Conservation (phyloP, 2,797 vertebrate species). For the Lacerta agilis region DNA sequence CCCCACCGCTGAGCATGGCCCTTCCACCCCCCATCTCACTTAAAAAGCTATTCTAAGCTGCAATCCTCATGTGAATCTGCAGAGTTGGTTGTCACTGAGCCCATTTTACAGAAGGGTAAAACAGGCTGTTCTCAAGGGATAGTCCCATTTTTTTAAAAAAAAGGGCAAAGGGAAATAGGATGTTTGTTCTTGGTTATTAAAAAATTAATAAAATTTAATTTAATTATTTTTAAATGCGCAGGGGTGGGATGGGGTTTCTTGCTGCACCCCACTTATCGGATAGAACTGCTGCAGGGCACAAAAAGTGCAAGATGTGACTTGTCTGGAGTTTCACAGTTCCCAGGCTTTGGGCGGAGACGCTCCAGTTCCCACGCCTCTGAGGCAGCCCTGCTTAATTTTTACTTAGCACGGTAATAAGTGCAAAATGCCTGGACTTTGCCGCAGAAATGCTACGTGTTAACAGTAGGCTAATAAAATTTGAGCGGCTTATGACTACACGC, state of each 20-base stretch:
- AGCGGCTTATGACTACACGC: too few relatives aligned
- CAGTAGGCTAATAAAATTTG: too few relatives aligned
- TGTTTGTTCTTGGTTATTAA: too few relatives aligned
- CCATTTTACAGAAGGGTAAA: background rate
- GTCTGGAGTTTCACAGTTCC: background rate
- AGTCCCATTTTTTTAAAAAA: background rate
- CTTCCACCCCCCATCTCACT: background rate
- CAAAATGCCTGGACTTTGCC: background rate
- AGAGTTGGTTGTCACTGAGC: background rate
- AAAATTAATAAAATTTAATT: too few relatives aligned
- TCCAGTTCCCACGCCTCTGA: background rate
- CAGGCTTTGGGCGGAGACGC: rapidly evolving
- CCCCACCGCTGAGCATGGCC: too few relatives aligned
- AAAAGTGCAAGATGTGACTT: background rate
- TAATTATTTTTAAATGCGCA: too few relatives aligned
- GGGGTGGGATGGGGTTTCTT: too few relatives aligned
- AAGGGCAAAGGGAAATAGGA: too few relatives aligned
- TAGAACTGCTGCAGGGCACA: too few relatives aligned
- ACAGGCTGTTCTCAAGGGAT: too few relatives aligned
- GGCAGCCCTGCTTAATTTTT: background rate
- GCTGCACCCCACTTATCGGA: background rate
- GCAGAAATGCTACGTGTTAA: background rate
- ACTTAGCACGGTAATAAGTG: background rate
- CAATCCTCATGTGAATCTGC: background rate
- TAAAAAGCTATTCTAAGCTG: background rate